phyloP scores from a whole-genome alignment of 2,888 invertebrate species.

The Epistrophe grossulariae region DNA sequence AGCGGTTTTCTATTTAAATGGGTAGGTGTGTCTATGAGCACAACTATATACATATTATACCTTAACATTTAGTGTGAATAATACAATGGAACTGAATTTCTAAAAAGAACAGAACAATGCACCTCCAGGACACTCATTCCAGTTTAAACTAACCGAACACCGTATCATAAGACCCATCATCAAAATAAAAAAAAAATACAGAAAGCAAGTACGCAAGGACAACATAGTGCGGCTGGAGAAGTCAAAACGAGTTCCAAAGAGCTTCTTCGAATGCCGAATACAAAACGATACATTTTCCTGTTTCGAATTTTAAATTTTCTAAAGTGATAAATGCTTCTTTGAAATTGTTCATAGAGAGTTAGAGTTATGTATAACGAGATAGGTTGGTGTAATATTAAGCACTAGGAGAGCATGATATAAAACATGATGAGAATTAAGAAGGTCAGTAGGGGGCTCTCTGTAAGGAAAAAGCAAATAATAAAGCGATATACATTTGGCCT shows the following conservation, averaged over 20 bases:
- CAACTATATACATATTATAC: slow-evolving; percentile 35
- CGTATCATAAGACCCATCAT: slow-evolving; percentile 41
- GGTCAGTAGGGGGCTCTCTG: slow-evolving; percentile 45
- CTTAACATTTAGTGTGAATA: slow-evolving; percentile 68
- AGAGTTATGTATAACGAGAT: too few species aligned
- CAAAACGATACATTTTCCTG: slow-evolving; percentile 77
- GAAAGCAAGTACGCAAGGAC: slow-evolving; percentile 61
- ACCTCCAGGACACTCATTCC: slow-evolving; percentile 10
- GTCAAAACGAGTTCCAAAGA: slow-evolving; percentile 57
- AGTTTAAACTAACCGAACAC: slow-evolving; percentile 5
- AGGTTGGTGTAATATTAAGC: not conserved
- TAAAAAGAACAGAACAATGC: slow-evolving; percentile 62
- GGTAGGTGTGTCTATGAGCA: slow-evolving; percentile 72
- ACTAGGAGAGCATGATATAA: not conserved
- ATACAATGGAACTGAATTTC: slow-evolving; percentile 60
- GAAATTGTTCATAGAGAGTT: slow-evolving; percentile 71
- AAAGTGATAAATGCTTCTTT: slow-evolving; percentile 76
- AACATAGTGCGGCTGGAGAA: slow-evolving; percentile 49
- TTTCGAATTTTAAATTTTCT: slow-evolving; percentile 77
- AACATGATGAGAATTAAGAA: not conserved
- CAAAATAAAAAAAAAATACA: not conserved
- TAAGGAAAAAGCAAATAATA: too few species aligned
- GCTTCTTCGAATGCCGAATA: slow-evolving; percentile 48
- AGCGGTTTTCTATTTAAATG: slow-evolving; percentile 68
- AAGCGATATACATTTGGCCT: slow-evolving; percentile 58